Percentiles rank a stretch among this genome's conserved stretches.
Conservation (phyloP, 2,113 vertebrate species). For the Phyllostomus discolor region DNA sequence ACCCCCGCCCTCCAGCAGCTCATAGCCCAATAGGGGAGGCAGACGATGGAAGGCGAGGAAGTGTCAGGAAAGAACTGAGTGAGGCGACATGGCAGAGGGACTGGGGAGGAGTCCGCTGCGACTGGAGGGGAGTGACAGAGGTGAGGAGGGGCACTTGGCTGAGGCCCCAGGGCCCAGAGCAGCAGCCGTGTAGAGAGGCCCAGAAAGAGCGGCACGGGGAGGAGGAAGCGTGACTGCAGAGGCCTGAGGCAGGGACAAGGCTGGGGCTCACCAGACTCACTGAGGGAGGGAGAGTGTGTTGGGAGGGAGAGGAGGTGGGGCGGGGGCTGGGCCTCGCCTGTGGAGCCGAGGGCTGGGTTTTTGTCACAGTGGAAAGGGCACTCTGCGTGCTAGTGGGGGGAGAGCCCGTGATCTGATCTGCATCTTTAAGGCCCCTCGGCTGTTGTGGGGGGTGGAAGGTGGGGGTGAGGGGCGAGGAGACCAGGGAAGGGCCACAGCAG, state of each 20-base stretch:
- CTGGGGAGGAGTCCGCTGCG: background rate
- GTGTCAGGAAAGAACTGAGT: background rate
- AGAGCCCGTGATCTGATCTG: background rate
- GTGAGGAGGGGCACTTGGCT: background rate
- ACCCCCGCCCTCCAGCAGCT: background rate
- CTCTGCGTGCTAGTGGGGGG: background rate
- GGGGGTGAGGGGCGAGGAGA: too few relatives aligned
- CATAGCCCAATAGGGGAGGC: background rate
- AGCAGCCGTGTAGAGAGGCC: background rate
- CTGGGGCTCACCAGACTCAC: too few relatives aligned
- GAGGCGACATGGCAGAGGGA: background rate
- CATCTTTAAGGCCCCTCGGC: background rate
- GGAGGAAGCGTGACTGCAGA: too few relatives aligned
- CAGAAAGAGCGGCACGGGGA: background rate
- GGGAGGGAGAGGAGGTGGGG: background rate
- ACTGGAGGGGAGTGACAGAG: background rate
- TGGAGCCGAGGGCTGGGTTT: background rate
- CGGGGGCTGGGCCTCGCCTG: background rate
- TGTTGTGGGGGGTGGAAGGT: too few relatives aligned
- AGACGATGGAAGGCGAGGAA: background rate
- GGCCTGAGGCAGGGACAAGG: background rate
- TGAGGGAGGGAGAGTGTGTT: rapidly evolving
- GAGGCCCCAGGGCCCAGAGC: background rate
- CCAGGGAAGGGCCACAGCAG: background rate
- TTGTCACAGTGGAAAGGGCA: background rate